Base-by-base conservation (phyloP, 2,797 vertebrate species). In the Neostethus bicornis region DNA sequence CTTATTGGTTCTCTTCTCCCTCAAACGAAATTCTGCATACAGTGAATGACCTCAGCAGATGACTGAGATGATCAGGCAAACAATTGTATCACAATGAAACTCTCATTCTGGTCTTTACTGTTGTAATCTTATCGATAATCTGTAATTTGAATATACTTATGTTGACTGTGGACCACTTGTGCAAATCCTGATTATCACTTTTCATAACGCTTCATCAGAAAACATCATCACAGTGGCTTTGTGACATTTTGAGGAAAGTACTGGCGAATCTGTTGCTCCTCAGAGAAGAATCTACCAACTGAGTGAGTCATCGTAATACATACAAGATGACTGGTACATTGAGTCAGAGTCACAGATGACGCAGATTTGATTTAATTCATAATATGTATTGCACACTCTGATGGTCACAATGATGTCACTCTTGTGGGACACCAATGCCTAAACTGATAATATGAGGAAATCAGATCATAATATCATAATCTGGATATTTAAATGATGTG, bases 301-400 rank as follows among this genome's bases (percentile, higher is more conserved):
- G 69, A 59, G 64, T 85, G 78, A 86, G 64, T 86, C 76, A 80
- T 74, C 57, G 26, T 41, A 70, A 78, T 47, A 52, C 2, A 17
- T 20, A 64, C 55, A 24, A 50, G 60, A 75, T 67, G 69, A 79
- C 29, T 63, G 51, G 68, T 39, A 42, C 55, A 43, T 39, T 16
- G 41, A 64, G 58, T 49, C 29, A 62, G 45, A 77, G 61, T 52
- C 73, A 66, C 48, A 34, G 63, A 78, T 81, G 79, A 83, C 54
- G 61, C 80, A 79, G 63, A 73, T 65, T 55, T 55, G 14, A 59
- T 65, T 44, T 34, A 51, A 52, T 78, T 73, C 74, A 68, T 57
- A 67, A 63, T 62, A 54, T 57, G 21, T 49, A 26, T 26, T 46
- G 49, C 37, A 37, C 50, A 31, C 38, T 61, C 16, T 52, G 59